These are phyloP conservation scores for Falco peregrinus DNA, from an alignment of 2,797 vertebrate genomes.

Conservation along the genomic window DNA sequence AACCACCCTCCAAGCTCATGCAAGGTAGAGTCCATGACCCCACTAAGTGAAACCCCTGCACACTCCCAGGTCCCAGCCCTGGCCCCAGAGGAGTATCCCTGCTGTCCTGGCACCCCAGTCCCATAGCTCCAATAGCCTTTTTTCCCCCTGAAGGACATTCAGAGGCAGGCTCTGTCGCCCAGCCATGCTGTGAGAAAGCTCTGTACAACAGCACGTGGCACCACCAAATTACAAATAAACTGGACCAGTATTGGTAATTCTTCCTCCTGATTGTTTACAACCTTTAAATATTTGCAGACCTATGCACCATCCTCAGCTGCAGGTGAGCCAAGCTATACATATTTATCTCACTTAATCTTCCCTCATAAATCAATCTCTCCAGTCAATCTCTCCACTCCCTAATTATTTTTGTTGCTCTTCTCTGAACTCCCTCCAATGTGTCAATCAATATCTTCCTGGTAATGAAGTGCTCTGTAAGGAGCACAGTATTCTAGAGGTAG, in stretches of 20 bases:
- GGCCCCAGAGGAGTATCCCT: background rate
- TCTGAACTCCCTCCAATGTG: conserved; percentile 75
- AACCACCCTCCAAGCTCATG: background rate
- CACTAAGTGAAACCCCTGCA: background rate
- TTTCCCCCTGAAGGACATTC: background rate
- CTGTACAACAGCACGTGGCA: background rate
- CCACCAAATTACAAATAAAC: background rate
- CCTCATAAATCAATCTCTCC: conserved; percentile 74
- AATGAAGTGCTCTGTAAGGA: conserved; percentile 60
- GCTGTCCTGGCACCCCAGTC: background rate
- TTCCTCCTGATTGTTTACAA: conserved; percentile 63
- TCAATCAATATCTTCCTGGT: conserved; percentile 65
- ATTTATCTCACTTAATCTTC: conserved; percentile 79
- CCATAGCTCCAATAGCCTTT: background rate
- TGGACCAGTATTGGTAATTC: conserved; percentile 49
- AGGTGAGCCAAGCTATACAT: conserved; percentile 75
- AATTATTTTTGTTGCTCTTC: conserved; percentile 77
- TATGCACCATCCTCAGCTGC: conserved; percentile 64
- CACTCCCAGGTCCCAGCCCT: accelerated
- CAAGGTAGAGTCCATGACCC: background rate
- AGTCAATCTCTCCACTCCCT: conserved; percentile 73
- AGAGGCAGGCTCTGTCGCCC: background rate
- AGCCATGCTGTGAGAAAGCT: background rate
- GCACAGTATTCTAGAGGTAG: conserved; percentile 31
- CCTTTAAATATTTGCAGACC: conserved; percentile 76